Evolutionary conservation across 2,888 invertebrate genomes (phyloP), one percentile per base, ranked within the genome.

Genomic region (Lasioglossum zephyrum): DNA sequence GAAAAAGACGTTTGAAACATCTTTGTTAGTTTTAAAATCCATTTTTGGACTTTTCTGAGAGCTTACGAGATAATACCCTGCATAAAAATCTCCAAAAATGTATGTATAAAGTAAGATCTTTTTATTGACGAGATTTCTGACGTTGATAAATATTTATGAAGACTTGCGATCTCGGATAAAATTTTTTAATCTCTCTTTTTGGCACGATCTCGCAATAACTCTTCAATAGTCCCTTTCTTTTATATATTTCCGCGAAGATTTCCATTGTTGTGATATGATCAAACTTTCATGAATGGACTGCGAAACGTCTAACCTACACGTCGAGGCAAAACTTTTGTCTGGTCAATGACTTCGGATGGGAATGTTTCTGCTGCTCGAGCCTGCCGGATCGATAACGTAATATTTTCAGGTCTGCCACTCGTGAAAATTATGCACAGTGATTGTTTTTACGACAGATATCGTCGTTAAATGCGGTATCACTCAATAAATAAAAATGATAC

Each of bases 261-360:
- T 57, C 76, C 44, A 76, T 76, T 66, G 53, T 60, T 80, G 31
- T 75, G 60, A 75, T 79, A 69, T 73, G 77, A 83, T 83, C 79
- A 66, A 81, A 77, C 75, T 84, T 79, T 82, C 69, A 81, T 78
- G 81, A 79, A 77, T 81, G 82, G 63, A 16, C 31, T 44, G 39
- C 26, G 73, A 82, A 79, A 79, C 66, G 44, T 79, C 73, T 79
- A 80, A 82, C 81, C 73, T 73, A 73, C 66, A 41, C 53, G 79
- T 11, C 16, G 16, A 16, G 44, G 36, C 26, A n/a, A 53, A 66
- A 79, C 73, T 79, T 79, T 73, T 66, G 80, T 73, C 81, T 82
- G 81, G 80, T 73, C 81, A 53, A 66, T 73, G 81, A 79, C 81
- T 82, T 79, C 53, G 63, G 66, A 82, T 69, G 26, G 73, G 39